Base-by-base conservation (phyloP, 1,140 invertebrate species). In the Batillaria attramentaria region DNA sequence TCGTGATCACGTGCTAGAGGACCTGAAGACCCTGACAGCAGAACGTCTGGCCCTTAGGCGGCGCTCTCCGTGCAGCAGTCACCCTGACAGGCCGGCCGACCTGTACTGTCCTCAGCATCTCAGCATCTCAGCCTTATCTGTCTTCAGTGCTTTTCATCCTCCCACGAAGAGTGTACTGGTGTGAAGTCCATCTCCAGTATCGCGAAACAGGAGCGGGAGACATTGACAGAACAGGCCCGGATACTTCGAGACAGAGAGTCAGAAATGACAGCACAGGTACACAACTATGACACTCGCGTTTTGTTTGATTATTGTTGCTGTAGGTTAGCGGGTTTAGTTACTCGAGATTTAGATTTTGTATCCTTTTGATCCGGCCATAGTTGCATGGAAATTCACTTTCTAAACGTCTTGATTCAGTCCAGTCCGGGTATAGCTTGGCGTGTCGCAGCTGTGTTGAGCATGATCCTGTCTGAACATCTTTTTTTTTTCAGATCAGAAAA, bases 11-110 rank as follows among this genome's bases (percentile, higher is more conserved):
- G 37, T 69, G 66, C 5, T 69, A 24, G 66, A 69, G 37, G 66
- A 69, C 3, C 33, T 69, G 20, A 69, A 24, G 35, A 28, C 39
- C 16, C 66, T 69, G 28, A 69, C 66, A 2, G 35, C 66, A 20
- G 35, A 69, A 39, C 66, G 66, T 16, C 28, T 69, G 66, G 66
- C 66, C 20, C 20, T 39, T 33, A 39, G 33, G 35, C n/a, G 8
- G 3, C 66, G 39, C 35, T 39, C 66, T 35, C 35, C 28, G 3
- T 69, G 66, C 24, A 69, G 42, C 35, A 69, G 28, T 4, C 66
- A 69, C 66, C 35, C 39, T 39, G 66, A 69, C 42, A 69, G 66
- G 66, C 66, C 66, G 66, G 66, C 66, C 6, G 66, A 69, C 20
- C 28, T 69, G 8, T 69, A 35, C 66, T 69, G 66, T 39, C 0